Base-by-base conservation (phyloP, 2,888 invertebrate species). In the Pyrrhosoma nymphula region DNA sequence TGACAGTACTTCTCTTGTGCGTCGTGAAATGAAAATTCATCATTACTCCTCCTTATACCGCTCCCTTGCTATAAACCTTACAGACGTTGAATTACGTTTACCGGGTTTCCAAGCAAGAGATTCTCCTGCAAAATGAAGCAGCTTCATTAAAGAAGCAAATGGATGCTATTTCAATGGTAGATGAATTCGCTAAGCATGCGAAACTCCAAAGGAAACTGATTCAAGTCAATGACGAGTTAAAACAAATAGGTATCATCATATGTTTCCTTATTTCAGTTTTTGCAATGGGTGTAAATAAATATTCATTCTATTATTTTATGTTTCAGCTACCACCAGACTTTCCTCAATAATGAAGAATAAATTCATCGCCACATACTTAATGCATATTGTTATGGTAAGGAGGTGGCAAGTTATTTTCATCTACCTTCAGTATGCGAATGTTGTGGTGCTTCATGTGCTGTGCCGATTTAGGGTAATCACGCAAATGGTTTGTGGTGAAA, bases 121-220 rank as follows among this genome's bases (percentile, higher is more conserved):
- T 63, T 16, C 12, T 39, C 12, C 63, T 95, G 39, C 56, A 93
- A 60, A 18, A 35, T 39, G 95, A 95, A 75, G 63, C 88, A 14
- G 14, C 23, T 26, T 63, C 56, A 26, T 56, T 95, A n/a, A 95
- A 89, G 56, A 63, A 26, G 14, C 55, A 97, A 96, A 96, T 97
- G 96, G 95, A 96, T 47, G 96, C 96, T 35, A 96, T 97, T 95
- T 97, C 97, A 20, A 97, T 97, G 96, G 96, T 97, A 0, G 97
- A 97, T 96, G 97, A 97, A 96, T 97, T 97, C 96, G 96, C 97
- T 20, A 97, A 96, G 95, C 97, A 97, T 96, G 97, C 97, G 14
- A 97, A 96, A 96, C 96, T 97, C 30, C 97, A 97, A 96, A 96
- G 97, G 95, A 96, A 96, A 95, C 96, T 96, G 95, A 97, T 96